Evolutionary conservation across 30 jellyfish, hydroid and myxozoan genomes (phyloP).

Genomic region (Aurelia sp.): DNA sequence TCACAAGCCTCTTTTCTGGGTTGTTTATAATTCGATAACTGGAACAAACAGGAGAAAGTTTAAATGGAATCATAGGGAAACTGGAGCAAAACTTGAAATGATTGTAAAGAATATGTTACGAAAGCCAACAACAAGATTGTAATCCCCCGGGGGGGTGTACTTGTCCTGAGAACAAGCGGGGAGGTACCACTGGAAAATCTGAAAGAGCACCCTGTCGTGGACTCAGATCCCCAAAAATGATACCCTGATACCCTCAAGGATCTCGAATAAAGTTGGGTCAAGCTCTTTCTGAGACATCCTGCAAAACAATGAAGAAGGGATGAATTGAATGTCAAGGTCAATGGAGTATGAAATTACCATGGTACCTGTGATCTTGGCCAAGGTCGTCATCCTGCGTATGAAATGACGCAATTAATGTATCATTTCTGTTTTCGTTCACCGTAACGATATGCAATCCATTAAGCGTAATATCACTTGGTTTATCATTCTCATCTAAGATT

Average conservation of each 20-base stretch:
- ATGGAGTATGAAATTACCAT: background rate
- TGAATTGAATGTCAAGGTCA: too few relatives aligned
- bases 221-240: too few relatives aligned
- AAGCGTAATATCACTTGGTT: slow-evolving; percentile 72
- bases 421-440: slow-evolving; percentile 72
- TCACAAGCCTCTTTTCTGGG: slow-evolving; percentile 29
- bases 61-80: background rate
- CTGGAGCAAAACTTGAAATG: background rate
- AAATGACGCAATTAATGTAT: slow-evolving; percentile 56
- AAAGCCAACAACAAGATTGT: too few relatives aligned
- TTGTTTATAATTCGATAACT: slow-evolving; percentile 71
- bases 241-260: too few relatives aligned
- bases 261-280: too few relatives aligned
- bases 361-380: slow-evolving; percentile 25
- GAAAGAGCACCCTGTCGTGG: too few relatives aligned
- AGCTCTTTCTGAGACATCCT: too few relatives aligned
- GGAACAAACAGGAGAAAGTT: background rate
- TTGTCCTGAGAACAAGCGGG: too few relatives aligned
- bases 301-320: too few relatives aligned
- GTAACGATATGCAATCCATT: slow-evolving; percentile 67
- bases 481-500: slow-evolving; percentile 71
- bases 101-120: too few relatives aligned
- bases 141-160: too few relatives aligned
- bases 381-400: slow-evolving; percentile 75
- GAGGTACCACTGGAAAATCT: too few relatives aligned